Evolutionary conservation across 2,888 invertebrate genomes (phyloP).

Genomic region (Dynastes maya): DNA sequence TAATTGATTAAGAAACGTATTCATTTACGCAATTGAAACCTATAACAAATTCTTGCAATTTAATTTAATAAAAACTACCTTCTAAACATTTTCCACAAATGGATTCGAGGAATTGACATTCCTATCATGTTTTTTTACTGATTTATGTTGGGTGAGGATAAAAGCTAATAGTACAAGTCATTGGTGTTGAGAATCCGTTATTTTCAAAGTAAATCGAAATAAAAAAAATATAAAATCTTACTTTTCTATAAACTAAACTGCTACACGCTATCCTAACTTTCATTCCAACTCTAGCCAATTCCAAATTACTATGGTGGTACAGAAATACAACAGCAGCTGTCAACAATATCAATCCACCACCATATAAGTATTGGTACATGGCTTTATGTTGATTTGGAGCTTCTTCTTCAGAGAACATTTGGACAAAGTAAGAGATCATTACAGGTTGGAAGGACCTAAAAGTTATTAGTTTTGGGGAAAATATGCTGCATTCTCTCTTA

Average conservation of each 20-base stretch:
- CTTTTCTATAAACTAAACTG: slow-evolving; percentile 87
- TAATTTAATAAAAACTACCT: slow-evolving; percentile 12
- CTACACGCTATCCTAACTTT: slow-evolving; percentile 83
- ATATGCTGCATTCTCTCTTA: neutral
- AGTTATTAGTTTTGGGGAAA: neutral
- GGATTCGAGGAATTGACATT: neutral
- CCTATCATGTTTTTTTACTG: neutral
- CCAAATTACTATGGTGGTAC: slow-evolving; percentile 77
- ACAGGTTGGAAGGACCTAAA: slow-evolving; percentile 54
- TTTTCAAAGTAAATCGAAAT: neutral
- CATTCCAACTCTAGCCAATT: slow-evolving; percentile 81
- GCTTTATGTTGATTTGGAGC: slow-evolving; percentile 8
- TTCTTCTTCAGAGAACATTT: slow-evolving; percentile 47
- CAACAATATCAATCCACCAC: slow-evolving; percentile 76
- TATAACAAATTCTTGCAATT: slow-evolving; percentile 10
- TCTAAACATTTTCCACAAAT: neutral
- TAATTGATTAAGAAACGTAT: neutral
- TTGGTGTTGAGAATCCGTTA: neutral
- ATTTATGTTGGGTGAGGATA: too few species aligned
- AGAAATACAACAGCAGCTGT: slow-evolving; percentile 77
- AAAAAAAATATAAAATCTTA: slow-evolving; percentile 53
- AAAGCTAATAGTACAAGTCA: neutral
- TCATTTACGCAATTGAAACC: neutral
- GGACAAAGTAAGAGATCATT: slow-evolving; percentile 51
- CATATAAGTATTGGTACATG: slow-evolving; percentile 68